Percentiles rank a stretch among this genome's conserved stretches.
phyloP scores from a whole-genome alignment of 2,797 vertebrate species.

The Balearica regulorum region DNA sequence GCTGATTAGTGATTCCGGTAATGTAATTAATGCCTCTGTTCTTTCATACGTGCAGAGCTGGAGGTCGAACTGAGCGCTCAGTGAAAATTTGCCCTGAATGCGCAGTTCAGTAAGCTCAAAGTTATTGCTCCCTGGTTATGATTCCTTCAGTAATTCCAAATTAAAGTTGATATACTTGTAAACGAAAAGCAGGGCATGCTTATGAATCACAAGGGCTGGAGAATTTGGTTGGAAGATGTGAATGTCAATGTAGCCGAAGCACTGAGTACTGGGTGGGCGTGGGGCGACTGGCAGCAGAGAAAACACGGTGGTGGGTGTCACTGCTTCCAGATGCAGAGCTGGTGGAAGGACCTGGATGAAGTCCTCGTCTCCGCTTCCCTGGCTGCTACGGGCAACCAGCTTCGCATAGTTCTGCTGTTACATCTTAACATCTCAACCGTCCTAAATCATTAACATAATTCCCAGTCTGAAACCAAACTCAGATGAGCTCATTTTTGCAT shows the following conservation, averaged over 20 bases:
- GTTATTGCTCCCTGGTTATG: slow-evolving; percentile 33
- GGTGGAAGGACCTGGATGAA: not conserved
- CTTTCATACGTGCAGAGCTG: slow-evolving; percentile 35
- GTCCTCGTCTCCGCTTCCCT: not conserved
- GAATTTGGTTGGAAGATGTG: not conserved
- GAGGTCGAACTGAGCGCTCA: not conserved
- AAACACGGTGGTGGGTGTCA: not conserved
- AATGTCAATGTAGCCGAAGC: not conserved
- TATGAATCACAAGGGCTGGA: not conserved
- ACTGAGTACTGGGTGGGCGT: accelerated
- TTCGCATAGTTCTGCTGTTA: not conserved
- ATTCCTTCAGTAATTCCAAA: slow-evolving; percentile 46
- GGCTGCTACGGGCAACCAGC: not conserved
- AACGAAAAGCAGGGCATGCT: not conserved
- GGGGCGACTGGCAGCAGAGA: not conserved
- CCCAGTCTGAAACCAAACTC: not conserved
- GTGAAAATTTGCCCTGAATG: slow-evolving; percentile 31
- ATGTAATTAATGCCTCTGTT: slow-evolving; percentile 54
- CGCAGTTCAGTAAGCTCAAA: not conserved
- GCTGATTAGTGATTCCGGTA: slow-evolving; percentile 56
- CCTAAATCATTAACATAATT: not conserved
- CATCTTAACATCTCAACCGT: not conserved
- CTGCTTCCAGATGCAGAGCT: not conserved
- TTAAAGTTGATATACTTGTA: slow-evolving; percentile 40
- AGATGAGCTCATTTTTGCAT: not conserved